Conservation (phyloP, 1,140 invertebrate species). For the Melitaea cinxia region DNA sequence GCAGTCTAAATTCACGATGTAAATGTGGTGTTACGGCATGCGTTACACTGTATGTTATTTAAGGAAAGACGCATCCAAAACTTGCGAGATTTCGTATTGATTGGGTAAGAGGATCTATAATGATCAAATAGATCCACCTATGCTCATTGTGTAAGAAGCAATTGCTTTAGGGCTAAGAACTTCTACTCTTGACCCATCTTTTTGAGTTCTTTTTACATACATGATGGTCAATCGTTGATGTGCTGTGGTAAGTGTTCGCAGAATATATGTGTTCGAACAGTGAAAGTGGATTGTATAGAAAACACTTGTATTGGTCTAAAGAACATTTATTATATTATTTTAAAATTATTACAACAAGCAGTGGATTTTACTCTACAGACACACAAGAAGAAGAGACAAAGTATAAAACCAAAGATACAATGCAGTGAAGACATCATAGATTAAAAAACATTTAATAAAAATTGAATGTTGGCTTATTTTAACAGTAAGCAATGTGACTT, state of each 20-base stretch:
- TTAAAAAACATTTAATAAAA: too few species aligned
- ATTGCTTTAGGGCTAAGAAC: constrained; percentile 45
- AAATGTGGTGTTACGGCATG: constrained; percentile 35
- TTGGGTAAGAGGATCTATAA: constrained; percentile 42
- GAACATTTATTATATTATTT: too few species aligned
- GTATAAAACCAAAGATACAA: too few species aligned
- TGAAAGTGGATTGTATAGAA: too few species aligned
- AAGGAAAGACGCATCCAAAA: constrained; percentile 33
- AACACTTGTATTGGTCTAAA: too few species aligned
- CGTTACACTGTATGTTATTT: constrained; percentile 55
- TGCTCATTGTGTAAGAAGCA: constrained; percentile 45
- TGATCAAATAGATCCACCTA: constrained; percentile 54
- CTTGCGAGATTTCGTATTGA: constrained; percentile 29
- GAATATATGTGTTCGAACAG: too few species aligned
- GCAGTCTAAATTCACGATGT: constrained; percentile 47
- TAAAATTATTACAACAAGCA: too few species aligned
- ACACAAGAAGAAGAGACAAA: too few species aligned
- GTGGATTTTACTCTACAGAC: too few species aligned
- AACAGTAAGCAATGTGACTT: constrained; percentile 46
- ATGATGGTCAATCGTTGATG: constrained; percentile 39
- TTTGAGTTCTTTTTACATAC: constrained; percentile 52
- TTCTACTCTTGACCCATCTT: constrained; percentile 40
- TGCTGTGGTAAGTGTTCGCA: constrained; percentile 51
- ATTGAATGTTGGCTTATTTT: too few species aligned
- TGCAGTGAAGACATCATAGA: too few species aligned